These are phyloP conservation scores for Tipula helvola DNA, from an alignment of 2,888 invertebrate genomes.

Conservation along the genomic window DNA sequence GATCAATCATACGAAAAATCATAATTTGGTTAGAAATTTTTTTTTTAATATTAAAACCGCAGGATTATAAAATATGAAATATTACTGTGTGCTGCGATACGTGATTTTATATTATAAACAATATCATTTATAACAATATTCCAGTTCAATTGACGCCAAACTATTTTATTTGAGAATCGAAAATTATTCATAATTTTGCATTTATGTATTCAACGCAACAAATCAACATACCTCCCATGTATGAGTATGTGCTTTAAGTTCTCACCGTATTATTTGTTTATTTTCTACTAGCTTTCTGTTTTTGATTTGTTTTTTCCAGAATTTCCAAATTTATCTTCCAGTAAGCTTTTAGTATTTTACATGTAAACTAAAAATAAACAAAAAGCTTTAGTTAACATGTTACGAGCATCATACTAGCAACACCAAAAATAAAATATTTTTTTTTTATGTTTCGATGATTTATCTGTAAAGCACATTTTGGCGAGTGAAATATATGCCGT, in stretches of 20 bases:
- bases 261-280: not conserved
- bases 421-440: not conserved
- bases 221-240: not conserved
- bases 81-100: not conserved
- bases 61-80: not conserved
- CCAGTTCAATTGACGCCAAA: not conserved
- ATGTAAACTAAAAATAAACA: not conserved
- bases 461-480: not conserved
- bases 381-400: not conserved
- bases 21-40: not conserved
- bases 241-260: too few relatives aligned
- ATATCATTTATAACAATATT: not conserved
- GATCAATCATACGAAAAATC: not conserved
- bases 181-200: too few relatives aligned
- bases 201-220: too few relatives aligned
- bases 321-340: not conserved
- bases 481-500: not conserved
- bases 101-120: too few relatives aligned
- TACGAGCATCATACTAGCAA: not conserved
- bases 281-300: not conserved
- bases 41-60: not conserved
- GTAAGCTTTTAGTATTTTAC: not conserved
- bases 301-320: not conserved
- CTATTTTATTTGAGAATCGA: not conserved
- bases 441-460: not conserved